phyloP scores from a whole-genome alignment of 2,113 vertebrate genomes.

The Symphodus melops region DNA sequence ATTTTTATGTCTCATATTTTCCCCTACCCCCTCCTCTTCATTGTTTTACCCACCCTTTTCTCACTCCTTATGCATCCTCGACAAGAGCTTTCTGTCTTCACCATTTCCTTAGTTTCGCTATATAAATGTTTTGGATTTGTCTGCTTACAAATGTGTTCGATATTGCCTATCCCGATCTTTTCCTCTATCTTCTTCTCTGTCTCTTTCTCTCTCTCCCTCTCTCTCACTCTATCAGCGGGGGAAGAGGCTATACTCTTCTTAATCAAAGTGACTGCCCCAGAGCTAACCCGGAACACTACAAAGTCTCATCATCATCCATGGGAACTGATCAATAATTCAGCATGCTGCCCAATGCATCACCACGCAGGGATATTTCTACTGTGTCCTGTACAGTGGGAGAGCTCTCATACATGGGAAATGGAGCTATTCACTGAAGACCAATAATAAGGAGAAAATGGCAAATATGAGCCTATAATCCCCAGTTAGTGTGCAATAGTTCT shows the following conservation, averaged over 20 bases:
- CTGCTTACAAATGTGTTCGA: slow-evolving; percentile 35
- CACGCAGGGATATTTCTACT: slow-evolving; percentile 58
- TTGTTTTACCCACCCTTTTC: slow-evolving; percentile 39
- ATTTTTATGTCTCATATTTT: slow-evolving; percentile 51
- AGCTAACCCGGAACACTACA: slow-evolving; percentile 68
- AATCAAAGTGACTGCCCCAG: slow-evolving; percentile 70
- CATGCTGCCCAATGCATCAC: slow-evolving; percentile 64
- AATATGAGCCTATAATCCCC: slow-evolving; percentile 78
- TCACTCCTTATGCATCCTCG: not conserved
- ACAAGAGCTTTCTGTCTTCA: not conserved
- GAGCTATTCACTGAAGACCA: slow-evolving; percentile 64
- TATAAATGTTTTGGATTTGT: slow-evolving; percentile 38
- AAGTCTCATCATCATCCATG: slow-evolving; percentile 69
- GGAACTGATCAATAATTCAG: slow-evolving; percentile 81
- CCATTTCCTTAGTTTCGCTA: slow-evolving; percentile 1
- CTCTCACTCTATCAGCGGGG: slow-evolving; percentile 26
- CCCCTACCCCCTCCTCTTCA: slow-evolving; percentile 28
- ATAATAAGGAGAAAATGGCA: slow-evolving; percentile 74
- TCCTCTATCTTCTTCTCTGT: slow-evolving; percentile 8
- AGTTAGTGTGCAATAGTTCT: slow-evolving; percentile 70
- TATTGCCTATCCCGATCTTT: slow-evolving; percentile 12
- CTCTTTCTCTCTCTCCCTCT: slow-evolving; percentile 16
- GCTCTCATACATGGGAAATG: slow-evolving; percentile 63
- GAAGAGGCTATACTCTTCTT: slow-evolving; percentile 52
- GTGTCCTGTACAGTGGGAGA: slow-evolving; percentile 38